Percentiles rank a stretch among this genome's conserved stretches.
Evolutionary conservation across 2,888 invertebrate species (phyloP).

Genomic region (Dexiosoma caninum): DNA sequence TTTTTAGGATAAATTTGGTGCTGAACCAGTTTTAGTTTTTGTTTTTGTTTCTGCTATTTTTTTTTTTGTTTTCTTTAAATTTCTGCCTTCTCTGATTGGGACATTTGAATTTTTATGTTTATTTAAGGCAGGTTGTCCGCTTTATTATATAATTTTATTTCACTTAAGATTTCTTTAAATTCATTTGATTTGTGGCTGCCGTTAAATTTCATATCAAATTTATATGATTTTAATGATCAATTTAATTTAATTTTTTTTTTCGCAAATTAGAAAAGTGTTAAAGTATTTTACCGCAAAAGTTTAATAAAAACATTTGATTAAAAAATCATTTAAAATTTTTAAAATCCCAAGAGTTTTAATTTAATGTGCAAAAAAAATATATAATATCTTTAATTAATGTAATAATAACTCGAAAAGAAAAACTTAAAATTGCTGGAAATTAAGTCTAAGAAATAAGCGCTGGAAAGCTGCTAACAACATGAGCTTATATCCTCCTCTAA

Average conservation of each 20-base stretch:
- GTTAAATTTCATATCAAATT: neutral
- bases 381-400: too few species aligned
- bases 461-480: too few species aligned
- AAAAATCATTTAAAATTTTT: neutral
- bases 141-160: slow-evolving; percentile 48
- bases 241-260: neutral
- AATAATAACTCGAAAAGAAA: too few species aligned
- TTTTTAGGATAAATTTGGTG: slow-evolving; percentile 50
- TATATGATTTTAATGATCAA: slow-evolving; percentile 23
- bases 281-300: neutral
- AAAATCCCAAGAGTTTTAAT: neutral
- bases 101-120: slow-evolving; percentile 37
- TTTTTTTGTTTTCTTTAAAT: neutral
- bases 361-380: too few species aligned
- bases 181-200: neutral
- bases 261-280: neutral
- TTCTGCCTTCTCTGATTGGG: slow-evolving; percentile 38
- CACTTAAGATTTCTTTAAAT: neutral
- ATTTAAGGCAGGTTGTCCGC: slow-evolving; percentile 58
- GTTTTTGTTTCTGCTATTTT: neutral
- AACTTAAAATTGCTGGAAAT: too few species aligned
- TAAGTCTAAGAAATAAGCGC: too few species aligned
- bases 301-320: neutral
- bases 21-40: slow-evolving; percentile 50
- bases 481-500: too few species aligned